These are phyloP conservation scores for Manduca sexta DNA, from an alignment of 1,140 invertebrate species.

Conservation along the genomic window DNA sequence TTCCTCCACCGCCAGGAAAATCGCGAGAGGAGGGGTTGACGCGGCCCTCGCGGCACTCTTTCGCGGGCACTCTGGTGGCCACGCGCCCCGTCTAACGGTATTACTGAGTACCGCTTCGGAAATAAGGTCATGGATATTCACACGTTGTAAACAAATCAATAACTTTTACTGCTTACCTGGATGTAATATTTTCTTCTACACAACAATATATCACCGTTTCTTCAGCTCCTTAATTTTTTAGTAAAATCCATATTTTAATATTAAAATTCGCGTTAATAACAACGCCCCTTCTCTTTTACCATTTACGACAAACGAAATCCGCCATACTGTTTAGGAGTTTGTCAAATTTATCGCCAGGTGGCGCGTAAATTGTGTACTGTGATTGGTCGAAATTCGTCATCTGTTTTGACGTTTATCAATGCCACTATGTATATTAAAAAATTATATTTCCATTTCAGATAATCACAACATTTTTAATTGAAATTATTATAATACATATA, in stretches of 20 bases:
- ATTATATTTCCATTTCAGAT: conserved; percentile 8
- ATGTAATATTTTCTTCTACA: conserved; percentile 5
- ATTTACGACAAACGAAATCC: conserved; percentile 62
- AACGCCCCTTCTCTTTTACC: conserved; percentile 35
- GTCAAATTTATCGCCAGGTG: conserved; percentile 48
- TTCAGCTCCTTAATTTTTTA: conserved; percentile 1
- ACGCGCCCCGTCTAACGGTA: conserved; percentile 65
- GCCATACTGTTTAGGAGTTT: conserved; percentile 64
- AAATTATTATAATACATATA: conserved; percentile 25
- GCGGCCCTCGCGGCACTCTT: conserved; percentile 58
- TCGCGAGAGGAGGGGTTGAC: conserved; percentile 69
- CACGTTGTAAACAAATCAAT: conserved; percentile 40
- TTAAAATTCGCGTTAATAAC: conserved; percentile 40
- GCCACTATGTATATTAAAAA: conserved; percentile 8
- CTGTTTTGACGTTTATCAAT: conserved; percentile 9
- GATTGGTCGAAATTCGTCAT: conserved; percentile 19
- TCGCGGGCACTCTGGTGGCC: conserved; percentile 49
- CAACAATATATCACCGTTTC: neutral
- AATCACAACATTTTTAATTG: conserved; percentile 17
- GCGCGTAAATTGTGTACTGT: conserved; percentile 26
- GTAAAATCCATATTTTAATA: conserved; percentile 21
- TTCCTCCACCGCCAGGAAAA: conserved; percentile 67
- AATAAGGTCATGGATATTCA: conserved; percentile 70
- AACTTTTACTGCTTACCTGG: conserved; percentile 35
- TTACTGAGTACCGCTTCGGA: conserved; percentile 61